These are phyloP conservation scores for Galemys pyrenaicus DNA, from an alignment of 2,113 vertebrate species.

Conservation along the genomic window DNA sequence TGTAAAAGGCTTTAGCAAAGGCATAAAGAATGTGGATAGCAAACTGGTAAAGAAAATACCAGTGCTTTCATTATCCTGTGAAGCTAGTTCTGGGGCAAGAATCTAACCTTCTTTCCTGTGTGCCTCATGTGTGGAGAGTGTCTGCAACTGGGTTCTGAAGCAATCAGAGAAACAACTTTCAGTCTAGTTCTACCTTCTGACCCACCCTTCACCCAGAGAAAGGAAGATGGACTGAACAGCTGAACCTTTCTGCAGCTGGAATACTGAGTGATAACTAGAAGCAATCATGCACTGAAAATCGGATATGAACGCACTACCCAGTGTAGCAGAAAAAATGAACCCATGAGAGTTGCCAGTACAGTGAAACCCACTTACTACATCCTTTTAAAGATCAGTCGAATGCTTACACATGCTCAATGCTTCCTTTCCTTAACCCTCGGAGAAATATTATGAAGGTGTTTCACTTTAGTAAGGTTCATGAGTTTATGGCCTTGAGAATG, in stretches of 20 bases:
- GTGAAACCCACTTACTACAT: conserved; percentile 74
- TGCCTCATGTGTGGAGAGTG: fast-evolving
- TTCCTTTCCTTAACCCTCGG: conserved; percentile 39
- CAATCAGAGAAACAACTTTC: neutral
- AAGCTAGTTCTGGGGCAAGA: neutral
- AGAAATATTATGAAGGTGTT: conserved; percentile 71
- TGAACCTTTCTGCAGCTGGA: conserved; percentile 44
- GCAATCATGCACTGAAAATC: conserved; percentile 69
- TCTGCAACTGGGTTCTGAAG: neutral
- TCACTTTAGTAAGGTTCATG: conserved; percentile 74
- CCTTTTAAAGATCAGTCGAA: conserved; percentile 70
- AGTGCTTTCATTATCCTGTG: neutral
- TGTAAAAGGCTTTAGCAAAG: neutral
- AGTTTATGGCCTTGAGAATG: conserved; percentile 70
- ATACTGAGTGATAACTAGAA: conserved; percentile 40
- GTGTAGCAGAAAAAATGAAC: conserved; percentile 69
- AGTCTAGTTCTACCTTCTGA: conserved; percentile 13
- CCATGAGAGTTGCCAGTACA: conserved; percentile 66
- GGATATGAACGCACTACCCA: conserved; percentile 45
- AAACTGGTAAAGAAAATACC: neutral
- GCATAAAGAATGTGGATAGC: neutral
- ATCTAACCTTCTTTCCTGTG: neutral
- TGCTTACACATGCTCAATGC: conserved; percentile 51
- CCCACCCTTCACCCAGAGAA: conserved; percentile 47
- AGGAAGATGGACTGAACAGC: neutral